Conservation (phyloP, 2,888 invertebrate species). For the Parnassius orleans region DNA sequence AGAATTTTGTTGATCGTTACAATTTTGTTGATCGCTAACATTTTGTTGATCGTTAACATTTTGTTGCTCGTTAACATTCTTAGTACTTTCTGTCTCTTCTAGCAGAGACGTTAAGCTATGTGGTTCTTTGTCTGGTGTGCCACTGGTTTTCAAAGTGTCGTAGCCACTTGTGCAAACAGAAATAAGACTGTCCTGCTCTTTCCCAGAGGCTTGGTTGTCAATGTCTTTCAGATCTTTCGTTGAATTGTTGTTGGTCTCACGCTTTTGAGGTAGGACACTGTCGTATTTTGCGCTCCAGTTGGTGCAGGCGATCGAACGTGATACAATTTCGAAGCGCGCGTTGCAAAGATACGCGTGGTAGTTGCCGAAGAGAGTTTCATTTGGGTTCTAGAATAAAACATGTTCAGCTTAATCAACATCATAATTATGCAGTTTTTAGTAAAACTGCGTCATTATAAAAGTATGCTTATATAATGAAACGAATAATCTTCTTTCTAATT, state of each 20-base stretch:
- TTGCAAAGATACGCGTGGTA: slow-evolving; percentile 93
- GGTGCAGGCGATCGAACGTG: slow-evolving; percentile 87
- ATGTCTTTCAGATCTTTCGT: slow-evolving; percentile 59
- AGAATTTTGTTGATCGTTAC: slow-evolving; percentile 32
- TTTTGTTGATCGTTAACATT: slow-evolving; percentile 7
- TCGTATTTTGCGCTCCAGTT: slow-evolving; percentile 92
- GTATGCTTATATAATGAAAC: too few relatives aligned
- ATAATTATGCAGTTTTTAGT: too few relatives aligned
- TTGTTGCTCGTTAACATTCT: slow-evolving; percentile 4
- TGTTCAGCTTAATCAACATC: background rate
- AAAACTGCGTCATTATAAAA: too few relatives aligned
- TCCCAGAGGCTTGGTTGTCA: slow-evolving; percentile 43
- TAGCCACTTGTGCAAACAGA: slow-evolving; percentile 72
- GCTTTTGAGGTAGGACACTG: slow-evolving; percentile 73
- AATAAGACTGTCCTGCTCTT: slow-evolving; percentile 70
- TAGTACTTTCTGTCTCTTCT: slow-evolving; percentile 41
- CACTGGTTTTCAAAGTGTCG: slow-evolving; percentile 58
- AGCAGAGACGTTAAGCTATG: slow-evolving; percentile 62
- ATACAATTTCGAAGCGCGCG: slow-evolving; percentile 88
- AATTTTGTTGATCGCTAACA: slow-evolving; percentile 27
- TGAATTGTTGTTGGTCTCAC: slow-evolving; percentile 62
- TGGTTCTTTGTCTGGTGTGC: slow-evolving; percentile 60
- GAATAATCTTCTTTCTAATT: too few relatives aligned
- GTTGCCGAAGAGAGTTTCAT: slow-evolving; percentile 88
- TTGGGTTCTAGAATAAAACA: slow-evolving; percentile 61